A percentile compares a stretch with the other conserved stretches of the same genome.
phyloP scores from a whole-genome alignment of 2,797 vertebrate species.

The Ctenopoma kingsleyae region DNA sequence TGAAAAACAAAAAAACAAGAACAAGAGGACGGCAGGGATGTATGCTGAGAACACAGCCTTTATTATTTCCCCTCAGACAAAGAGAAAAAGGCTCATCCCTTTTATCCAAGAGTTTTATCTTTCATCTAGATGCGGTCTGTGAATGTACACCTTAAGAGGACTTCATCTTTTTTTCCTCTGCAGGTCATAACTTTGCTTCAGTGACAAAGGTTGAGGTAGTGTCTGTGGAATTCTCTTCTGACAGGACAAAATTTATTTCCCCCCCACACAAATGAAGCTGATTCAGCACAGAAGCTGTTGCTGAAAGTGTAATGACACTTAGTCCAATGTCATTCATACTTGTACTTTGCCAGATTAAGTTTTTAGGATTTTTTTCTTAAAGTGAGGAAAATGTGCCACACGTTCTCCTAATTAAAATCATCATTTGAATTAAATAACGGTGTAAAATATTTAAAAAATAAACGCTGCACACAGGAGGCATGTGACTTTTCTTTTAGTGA shows the following conservation, averaged over 20 bases:
- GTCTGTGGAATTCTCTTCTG: constrained; percentile 22
- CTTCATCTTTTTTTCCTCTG: constrained; percentile 38
- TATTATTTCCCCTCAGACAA: constrained; percentile 35
- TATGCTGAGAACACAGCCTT: constrained; percentile 10
- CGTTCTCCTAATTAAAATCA: not conserved
- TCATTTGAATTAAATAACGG: not conserved
- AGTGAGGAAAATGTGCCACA: not conserved
- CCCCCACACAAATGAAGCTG: constrained; percentile 2
- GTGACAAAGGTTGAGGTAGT: constrained; percentile 26
- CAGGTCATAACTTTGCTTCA: constrained; percentile 45
- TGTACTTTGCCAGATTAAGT: not conserved
- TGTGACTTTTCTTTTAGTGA: constrained; percentile 4
- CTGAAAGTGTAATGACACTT: constrained; percentile 15
- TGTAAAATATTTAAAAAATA: not conserved
- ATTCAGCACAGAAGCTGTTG: constrained; percentile 13
- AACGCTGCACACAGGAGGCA: not conserved
- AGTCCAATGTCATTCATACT: not conserved
- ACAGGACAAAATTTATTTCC: constrained; percentile 19
- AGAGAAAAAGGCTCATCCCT: constrained; percentile 31
- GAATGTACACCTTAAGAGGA: constrained; percentile 41
- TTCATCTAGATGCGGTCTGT: constrained; percentile 64
- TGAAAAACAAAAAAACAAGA: constrained; percentile 36
- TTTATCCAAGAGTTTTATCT: constrained; percentile 62
- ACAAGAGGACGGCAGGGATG: constrained; percentile 21
- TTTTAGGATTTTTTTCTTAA: constrained; percentile 6